These are phyloP conservation scores for Chalcosyrphus nemorum DNA, from an alignment of 2,888 invertebrate genomes.

Conservation along the genomic window DNA sequence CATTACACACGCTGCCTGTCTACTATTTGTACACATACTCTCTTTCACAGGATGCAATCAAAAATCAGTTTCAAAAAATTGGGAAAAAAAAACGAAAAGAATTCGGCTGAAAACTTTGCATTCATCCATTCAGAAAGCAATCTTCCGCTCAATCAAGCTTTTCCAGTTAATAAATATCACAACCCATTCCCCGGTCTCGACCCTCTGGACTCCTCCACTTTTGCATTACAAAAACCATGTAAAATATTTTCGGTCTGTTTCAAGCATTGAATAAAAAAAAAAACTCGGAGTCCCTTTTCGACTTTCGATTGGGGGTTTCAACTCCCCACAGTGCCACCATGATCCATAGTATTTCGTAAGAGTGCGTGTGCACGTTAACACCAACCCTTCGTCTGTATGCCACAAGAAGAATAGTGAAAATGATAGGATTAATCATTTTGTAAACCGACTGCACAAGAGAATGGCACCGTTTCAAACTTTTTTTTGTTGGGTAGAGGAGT, in stretches of 20 bases:
- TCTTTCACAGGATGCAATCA: constrained; percentile 24
- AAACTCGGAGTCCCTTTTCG: background rate
- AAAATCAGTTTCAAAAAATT: constrained; percentile 19
- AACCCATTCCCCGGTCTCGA: background rate
- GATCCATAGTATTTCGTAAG: background rate
- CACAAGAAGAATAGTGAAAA: constrained; percentile 9
- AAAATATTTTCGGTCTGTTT: constrained; percentile 30
- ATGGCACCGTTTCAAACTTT: background rate
- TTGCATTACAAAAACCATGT: constrained; percentile 22
- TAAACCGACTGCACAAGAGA: background rate
- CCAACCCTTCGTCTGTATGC: background rate
- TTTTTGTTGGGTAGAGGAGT: constrained; percentile 13
- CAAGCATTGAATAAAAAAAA: background rate
- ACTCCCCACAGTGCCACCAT: background rate
- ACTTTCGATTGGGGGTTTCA: constrained; percentile 27
- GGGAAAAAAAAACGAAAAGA: background rate
- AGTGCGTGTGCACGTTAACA: constrained; percentile 1
- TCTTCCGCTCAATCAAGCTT: constrained; percentile 70
- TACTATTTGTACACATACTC: constrained; percentile 3
- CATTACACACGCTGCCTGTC: background rate
- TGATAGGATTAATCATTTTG: constrained; percentile 37
- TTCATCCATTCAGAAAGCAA: constrained; percentile 57
- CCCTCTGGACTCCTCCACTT: background rate
- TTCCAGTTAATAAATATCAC: constrained; percentile 64
- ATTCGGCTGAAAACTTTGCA: constrained; percentile 41